These are phyloP conservation scores for Mycteria americana DNA, from an alignment of 2,797 vertebrate species.

Conservation along the genomic window DNA sequence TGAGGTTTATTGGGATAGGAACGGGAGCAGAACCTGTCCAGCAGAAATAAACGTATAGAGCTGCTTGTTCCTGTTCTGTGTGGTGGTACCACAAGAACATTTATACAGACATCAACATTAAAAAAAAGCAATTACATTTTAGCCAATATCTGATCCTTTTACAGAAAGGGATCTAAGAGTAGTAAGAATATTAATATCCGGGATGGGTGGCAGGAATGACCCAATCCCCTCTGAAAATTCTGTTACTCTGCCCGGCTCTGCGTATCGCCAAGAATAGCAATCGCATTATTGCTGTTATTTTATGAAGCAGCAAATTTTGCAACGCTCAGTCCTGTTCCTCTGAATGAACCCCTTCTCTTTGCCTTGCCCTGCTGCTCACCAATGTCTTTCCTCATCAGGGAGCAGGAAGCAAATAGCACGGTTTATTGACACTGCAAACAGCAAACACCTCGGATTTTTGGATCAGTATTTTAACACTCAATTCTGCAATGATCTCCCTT, in stretches of 20 bases:
- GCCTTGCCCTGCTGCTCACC: no score
- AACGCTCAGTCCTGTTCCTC: background rate
- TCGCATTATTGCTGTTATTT: background rate
- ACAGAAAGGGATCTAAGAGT: background rate
- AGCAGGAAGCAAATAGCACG: background rate
- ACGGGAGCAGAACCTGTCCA: background rate
- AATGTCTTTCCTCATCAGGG: accelerated
- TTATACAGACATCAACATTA: background rate
- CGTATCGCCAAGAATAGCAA: accelerated
- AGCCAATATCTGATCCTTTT: background rate
- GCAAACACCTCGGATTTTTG: background rate
- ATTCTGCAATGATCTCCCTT: background rate
- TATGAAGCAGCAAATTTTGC: background rate
- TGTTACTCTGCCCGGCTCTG: background rate
- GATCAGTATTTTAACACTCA: no score
- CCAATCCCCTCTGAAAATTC: background rate
- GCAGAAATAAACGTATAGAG: background rate
- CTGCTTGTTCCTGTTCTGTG: background rate
- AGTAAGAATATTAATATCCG: no score
- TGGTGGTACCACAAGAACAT: background rate
- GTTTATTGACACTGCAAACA: no score
- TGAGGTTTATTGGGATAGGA: background rate
- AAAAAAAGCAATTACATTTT: background rate
- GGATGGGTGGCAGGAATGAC: background rate
- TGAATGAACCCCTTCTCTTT: no score